Percentiles rank a stretch among this genome's conserved stretches.
Conservation (phyloP, 2,113 vertebrate species). For the Cinclus cinclus region DNA sequence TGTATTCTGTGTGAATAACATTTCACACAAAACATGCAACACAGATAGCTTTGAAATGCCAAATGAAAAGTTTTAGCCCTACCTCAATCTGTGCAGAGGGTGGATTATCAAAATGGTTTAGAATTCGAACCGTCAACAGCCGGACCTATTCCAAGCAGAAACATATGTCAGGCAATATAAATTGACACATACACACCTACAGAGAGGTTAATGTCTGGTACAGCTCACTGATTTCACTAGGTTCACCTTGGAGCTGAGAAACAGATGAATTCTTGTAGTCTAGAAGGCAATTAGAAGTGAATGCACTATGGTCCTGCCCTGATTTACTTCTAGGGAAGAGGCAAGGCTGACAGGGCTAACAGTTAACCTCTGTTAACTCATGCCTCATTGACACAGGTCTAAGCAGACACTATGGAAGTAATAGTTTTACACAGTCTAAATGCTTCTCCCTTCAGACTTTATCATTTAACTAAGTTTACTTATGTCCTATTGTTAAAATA, state of each 20-base stretch:
- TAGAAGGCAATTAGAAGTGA: background rate
- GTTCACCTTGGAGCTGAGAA: background rate
- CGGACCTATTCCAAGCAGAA: conserved; percentile 80
- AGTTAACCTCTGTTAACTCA: background rate
- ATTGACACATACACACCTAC: background rate
- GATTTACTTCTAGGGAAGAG: background rate
- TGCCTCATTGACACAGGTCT: background rate
- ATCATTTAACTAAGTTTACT: background rate
- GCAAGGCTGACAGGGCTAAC: background rate
- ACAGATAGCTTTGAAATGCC: background rate
- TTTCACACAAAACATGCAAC: background rate
- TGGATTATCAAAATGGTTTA: conserved; percentile 85
- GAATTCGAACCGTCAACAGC: conserved; percentile 87
- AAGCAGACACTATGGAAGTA: background rate
- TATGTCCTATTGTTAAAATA: background rate
- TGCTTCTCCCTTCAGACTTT: background rate
- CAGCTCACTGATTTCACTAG: background rate
- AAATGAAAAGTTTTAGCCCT: conserved; percentile 24
- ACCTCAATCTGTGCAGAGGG: conserved; percentile 82
- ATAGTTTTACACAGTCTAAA: background rate
- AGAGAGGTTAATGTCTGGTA: background rate
- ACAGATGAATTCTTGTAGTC: background rate
- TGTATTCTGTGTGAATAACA: background rate
- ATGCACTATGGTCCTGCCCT: background rate
- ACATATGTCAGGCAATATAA: background rate